Conservation (phyloP, 2,888 invertebrate species). For the Frankliniella intonsa region DNA sequence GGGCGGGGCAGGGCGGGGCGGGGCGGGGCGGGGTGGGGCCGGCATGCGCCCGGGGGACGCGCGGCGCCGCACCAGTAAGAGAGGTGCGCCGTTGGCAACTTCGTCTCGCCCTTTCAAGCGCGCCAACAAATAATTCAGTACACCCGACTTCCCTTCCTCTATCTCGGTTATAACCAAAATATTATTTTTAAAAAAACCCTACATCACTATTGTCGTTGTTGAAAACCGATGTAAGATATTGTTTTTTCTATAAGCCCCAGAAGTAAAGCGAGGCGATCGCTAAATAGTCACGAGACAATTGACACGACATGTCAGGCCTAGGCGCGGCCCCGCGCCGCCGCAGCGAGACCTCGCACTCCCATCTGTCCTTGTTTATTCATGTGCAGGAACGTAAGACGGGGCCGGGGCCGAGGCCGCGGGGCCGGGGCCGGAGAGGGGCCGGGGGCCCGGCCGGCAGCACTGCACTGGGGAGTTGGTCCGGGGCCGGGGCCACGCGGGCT, state of each 20-base stretch:
- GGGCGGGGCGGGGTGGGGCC: background rate
- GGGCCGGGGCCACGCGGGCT: background rate
- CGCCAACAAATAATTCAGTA: too few relatives aligned
- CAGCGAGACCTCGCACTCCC: background rate
- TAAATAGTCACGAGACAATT: background rate
- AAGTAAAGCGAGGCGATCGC: too few relatives aligned
- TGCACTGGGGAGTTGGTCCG: background rate
- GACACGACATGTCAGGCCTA: background rate
- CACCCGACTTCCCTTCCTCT: too few relatives aligned
- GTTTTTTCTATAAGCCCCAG: too few relatives aligned
- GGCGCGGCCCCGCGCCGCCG: background rate
- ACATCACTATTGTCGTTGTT: too few relatives aligned
- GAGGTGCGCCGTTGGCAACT: too few relatives aligned
- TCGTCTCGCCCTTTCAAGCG: too few relatives aligned
- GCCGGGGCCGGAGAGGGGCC: background rate
- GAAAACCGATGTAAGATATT: too few relatives aligned
- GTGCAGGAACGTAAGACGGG: background rate
- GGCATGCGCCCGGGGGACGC: too few relatives aligned
- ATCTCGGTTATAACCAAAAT: too few relatives aligned
- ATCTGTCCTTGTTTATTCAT: background rate
- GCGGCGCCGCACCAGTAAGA: too few relatives aligned
- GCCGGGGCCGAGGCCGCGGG: background rate
- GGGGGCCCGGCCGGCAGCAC: background rate
- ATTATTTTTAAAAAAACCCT: too few relatives aligned
- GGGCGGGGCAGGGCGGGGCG: background rate